Percentiles rank a stretch among this genome's conserved stretches.
Evolutionary conservation across 2,113 vertebrate genomes (phyloP).

Genomic region (Oreochromis tanganicae): DNA sequence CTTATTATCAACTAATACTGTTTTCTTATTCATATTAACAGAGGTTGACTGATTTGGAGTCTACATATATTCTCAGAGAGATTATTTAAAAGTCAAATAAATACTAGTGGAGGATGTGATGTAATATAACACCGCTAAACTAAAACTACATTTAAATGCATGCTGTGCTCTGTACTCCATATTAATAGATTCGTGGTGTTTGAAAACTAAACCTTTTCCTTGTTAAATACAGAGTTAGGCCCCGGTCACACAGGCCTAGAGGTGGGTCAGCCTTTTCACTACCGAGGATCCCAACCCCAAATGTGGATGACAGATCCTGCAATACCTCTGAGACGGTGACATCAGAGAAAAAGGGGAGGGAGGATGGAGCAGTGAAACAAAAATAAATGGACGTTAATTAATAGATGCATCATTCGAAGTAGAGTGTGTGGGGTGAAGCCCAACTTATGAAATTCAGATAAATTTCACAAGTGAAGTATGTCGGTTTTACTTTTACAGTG

Average conservation of each 20-base stretch:
- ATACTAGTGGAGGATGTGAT: not conserved
- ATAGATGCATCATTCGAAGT: not conserved
- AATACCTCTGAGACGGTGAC: not conserved
- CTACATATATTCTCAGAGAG: not conserved
- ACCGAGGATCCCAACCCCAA: rapidly evolving
- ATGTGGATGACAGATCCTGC: not conserved
- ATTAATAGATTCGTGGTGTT: not conserved
- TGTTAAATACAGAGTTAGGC: not conserved
- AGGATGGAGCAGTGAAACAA: not conserved
- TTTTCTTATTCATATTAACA: not conserved
- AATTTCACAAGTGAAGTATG: not conserved
- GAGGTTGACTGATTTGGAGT: not conserved
- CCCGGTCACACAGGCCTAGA: not conserved
- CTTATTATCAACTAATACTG: not conserved
- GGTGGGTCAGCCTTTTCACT: not conserved
- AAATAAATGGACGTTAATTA: not conserved
- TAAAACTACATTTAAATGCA: not conserved
- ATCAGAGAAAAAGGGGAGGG: not conserved
- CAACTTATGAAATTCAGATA: not conserved
- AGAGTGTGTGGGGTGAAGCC: not conserved
- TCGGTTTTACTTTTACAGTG: not conserved
- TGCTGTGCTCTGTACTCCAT: not conserved
- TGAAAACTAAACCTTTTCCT: not conserved
- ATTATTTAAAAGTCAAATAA: not conserved
- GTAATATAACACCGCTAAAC: not conserved